A percentile compares a stretch with the other conserved stretches of the same genome.
Conservation (phyloP, 2,888 invertebrate genomes). For the Gonocerus acuteangulatus region DNA sequence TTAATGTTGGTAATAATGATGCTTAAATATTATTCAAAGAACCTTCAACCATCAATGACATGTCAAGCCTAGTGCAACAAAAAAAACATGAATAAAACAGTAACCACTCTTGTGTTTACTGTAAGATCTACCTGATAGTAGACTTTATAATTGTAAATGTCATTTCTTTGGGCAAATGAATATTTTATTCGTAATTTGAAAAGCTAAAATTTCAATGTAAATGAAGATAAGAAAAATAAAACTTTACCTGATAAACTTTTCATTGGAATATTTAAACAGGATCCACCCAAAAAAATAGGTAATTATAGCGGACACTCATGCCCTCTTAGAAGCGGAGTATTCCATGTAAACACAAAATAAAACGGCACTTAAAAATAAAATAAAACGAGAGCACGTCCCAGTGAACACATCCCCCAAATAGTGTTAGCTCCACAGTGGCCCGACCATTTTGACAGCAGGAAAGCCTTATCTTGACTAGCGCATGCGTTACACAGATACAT, state of each 20-base stretch:
- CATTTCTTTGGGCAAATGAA: too few relatives aligned
- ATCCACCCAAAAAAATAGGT: neutral
- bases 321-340: neutral
- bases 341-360: neutral
- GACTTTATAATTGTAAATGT: too few relatives aligned
- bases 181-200: too few relatives aligned
- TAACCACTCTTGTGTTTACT: too few relatives aligned
- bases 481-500: conserved; percentile 2
- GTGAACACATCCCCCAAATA: neutral
- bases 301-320: neutral
- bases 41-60: too few relatives aligned
- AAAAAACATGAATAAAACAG: too few relatives aligned
- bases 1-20: too few relatives aligned
- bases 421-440: neutral
- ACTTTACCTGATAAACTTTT: conserved; percentile 12
- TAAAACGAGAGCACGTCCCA: neutral
- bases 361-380: neutral
- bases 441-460: conserved; percentile 21
- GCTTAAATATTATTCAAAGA: too few relatives aligned
- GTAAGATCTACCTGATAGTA: too few relatives aligned
- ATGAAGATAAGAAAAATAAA: neutral
- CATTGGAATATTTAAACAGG: neutral
- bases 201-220: too few relatives aligned
- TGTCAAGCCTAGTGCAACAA: too few relatives aligned
- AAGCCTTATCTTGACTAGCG: conserved; percentile 7